A percentile compares a stretch with the other conserved stretches of the same genome.
phyloP scores from a whole-genome alignment of 2,888 invertebrate species.

The Dryobota labecula region DNA sequence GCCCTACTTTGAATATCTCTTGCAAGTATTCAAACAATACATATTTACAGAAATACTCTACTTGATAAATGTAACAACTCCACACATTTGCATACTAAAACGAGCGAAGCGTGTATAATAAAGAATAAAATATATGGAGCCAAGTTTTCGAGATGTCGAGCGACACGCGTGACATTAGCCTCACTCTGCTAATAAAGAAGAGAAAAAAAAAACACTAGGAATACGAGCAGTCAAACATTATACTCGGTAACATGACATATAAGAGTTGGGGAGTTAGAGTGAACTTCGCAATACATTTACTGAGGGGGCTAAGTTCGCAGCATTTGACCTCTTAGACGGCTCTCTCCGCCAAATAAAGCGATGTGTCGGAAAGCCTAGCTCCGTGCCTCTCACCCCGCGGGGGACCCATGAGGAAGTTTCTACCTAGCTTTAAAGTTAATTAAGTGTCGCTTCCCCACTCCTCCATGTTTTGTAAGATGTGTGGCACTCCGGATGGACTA shows the following conservation, averaged over 20 bases:
- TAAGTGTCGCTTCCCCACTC: conserved; percentile 77
- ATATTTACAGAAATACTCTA: conserved; percentile 51
- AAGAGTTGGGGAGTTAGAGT: conserved; percentile 70
- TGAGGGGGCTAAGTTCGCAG: conserved; percentile 74
- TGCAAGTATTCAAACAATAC: conserved; percentile 41
- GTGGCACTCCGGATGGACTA: conserved; percentile 73
- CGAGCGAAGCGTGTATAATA: conserved; percentile 60
- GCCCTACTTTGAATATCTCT: conserved; percentile 34
- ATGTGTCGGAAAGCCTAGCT: conserved; percentile 73
- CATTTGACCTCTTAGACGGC: conserved; percentile 78
- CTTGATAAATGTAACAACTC: conserved; percentile 43
- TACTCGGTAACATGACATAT: conserved; percentile 67
- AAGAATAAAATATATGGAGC: conserved; percentile 69
- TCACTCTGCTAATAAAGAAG: conserved; percentile 66
- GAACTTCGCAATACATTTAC: conserved; percentile 82
- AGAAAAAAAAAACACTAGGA: conserved; percentile 67
- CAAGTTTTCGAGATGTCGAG: conserved; percentile 62
- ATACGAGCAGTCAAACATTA: conserved; percentile 66
- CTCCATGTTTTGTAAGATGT: conserved; percentile 77
- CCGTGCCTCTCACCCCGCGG: conserved; percentile 53
- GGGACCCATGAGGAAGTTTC: conserved; percentile 73
- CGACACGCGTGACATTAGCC: conserved; percentile 67
- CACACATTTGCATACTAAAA: conserved; percentile 41
- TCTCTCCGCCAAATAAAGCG: conserved; percentile 75
- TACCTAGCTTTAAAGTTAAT: conserved; percentile 85